Evolutionary conservation across 2,888 invertebrate genomes (phyloP).

Genomic region (Oscheius sp.): DNA sequence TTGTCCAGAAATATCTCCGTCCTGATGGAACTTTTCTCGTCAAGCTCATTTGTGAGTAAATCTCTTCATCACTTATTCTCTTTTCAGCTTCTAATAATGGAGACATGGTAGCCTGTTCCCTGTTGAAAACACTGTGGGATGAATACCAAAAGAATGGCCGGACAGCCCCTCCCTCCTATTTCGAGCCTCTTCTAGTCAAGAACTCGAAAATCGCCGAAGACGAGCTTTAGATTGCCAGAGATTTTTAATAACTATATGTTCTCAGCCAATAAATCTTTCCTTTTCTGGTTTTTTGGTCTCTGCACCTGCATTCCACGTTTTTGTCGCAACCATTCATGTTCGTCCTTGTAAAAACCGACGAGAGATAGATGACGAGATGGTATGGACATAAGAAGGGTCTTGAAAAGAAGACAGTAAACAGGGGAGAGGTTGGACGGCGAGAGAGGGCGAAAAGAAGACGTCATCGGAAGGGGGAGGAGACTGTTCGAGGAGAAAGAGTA

Average conservation of each 20-base stretch:
- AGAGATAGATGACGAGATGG: conserved; percentile 2
- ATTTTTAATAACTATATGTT: conserved; percentile 7
- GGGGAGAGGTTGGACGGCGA: neutral
- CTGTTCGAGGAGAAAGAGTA: neutral
- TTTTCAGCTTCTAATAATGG: conserved; percentile 46
- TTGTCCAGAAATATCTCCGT: conserved; percentile 59
- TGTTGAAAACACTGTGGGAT: conserved; percentile 59
- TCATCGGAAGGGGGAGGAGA: neutral
- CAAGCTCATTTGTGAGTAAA: conserved; percentile 46
- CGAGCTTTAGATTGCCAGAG: conserved; percentile 20
- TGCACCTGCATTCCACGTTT: conserved; percentile 5
- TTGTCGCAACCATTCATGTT: conserved; percentile 12
- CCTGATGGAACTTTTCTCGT: conserved; percentile 67
- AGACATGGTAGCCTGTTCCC: conserved; percentile 59
- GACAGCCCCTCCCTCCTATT: conserved; percentile 38
- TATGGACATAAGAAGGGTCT: neutral
- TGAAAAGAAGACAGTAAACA: neutral
- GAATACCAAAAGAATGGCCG: conserved; percentile 44
- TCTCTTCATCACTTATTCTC: neutral
- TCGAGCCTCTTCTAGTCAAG: conserved; percentile 50
- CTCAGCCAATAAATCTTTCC: neutral
- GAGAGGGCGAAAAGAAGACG: conserved; percentile 2
- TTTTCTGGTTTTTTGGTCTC: neutral
- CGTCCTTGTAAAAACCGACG: conserved; percentile 27
- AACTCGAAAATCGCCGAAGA: conserved; percentile 30